Percentiles rank a stretch among this genome's conserved stretches.
Evolutionary conservation across 1,140 invertebrate species (phyloP).

Genomic region (Megathymus violae): DNA sequence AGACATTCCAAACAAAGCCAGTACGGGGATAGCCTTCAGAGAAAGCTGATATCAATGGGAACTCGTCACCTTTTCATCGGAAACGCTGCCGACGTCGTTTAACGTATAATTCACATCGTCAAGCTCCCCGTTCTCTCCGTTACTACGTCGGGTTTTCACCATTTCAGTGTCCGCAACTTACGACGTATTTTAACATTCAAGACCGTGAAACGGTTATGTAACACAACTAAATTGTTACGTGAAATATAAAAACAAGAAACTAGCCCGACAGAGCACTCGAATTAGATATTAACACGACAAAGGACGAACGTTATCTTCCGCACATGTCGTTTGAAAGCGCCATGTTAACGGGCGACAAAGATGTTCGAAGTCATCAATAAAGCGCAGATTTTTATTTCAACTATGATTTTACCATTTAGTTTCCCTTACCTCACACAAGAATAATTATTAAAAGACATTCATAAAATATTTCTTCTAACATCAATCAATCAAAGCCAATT

Average conservation of each 20-base stretch:
- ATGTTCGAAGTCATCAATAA: conserved; percentile 52
- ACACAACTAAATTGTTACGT: conserved; percentile 51
- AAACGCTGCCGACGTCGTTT: conserved; percentile 78
- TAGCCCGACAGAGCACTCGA: conserved; percentile 47
- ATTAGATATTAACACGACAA: conserved; percentile 65
- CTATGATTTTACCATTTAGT: conserved; percentile 49
- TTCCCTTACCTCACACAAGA: conserved; percentile 54
- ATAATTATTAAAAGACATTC: conserved; percentile 48
- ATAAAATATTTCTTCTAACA: conserved; percentile 43
- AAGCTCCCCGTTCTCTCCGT: conserved; percentile 81
- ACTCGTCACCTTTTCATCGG: conserved; percentile 80
- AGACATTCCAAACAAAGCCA: conserved; percentile 54
- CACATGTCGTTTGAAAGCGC: conserved; percentile 79
- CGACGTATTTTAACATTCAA: conserved; percentile 65
- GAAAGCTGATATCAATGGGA: conserved; percentile 55
- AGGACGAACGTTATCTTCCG: conserved; percentile 70
- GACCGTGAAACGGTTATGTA: conserved; percentile 62
- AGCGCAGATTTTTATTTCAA: conserved; percentile 56
- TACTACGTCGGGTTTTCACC: conserved; percentile 83
- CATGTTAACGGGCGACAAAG: conserved; percentile 70
- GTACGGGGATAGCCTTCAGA: conserved; percentile 45
- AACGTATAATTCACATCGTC: conserved; percentile 78
- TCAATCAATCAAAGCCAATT: conserved; percentile 49
- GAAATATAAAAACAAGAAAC: conserved; percentile 51
- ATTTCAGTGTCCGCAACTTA: conserved; percentile 64